These are phyloP conservation scores for Eulacestoma nigropectus DNA, from an alignment of 2,113 vertebrate species.

Conservation along the genomic window DNA sequence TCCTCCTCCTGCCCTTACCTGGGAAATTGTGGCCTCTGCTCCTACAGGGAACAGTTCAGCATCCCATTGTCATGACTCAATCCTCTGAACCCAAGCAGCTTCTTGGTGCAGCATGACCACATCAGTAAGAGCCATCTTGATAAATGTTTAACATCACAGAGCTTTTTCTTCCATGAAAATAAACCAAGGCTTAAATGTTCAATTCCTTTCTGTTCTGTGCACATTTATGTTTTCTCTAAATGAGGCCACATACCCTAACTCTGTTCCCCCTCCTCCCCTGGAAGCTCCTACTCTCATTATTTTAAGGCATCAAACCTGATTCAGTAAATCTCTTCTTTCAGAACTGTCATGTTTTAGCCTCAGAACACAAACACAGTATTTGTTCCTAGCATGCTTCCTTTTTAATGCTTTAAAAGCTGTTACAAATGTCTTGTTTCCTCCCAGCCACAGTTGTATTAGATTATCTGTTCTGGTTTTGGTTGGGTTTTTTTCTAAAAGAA, in stretches of 20 bases:
- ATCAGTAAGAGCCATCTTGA: neutral
- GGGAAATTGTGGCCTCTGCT: neutral
- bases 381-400: constrained; percentile 36
- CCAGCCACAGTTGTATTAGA: constrained; percentile 11
- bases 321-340: constrained; percentile 50
- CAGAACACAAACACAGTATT: constrained; percentile 47
- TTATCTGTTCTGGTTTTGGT: constrained; percentile 6
- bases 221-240: constrained; percentile 30
- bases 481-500: neutral
- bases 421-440: constrained; percentile 50
- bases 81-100: neutral
- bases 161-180: constrained; percentile 10
- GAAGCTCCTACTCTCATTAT: constrained; percentile 28
- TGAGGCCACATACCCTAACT: neutral
- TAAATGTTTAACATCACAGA: constrained; percentile 7
- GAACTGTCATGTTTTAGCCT: constrained; percentile 54
- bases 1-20: neutral
- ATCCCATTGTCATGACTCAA: neutral
- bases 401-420: constrained; percentile 53
- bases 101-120: neutral
- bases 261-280: neutral
- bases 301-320: constrained; percentile 40
- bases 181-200: neutral
- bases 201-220: neutral
- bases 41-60: neutral